Conservation (phyloP, 1,140 invertebrate species). For the Zophobas atratus region DNA sequence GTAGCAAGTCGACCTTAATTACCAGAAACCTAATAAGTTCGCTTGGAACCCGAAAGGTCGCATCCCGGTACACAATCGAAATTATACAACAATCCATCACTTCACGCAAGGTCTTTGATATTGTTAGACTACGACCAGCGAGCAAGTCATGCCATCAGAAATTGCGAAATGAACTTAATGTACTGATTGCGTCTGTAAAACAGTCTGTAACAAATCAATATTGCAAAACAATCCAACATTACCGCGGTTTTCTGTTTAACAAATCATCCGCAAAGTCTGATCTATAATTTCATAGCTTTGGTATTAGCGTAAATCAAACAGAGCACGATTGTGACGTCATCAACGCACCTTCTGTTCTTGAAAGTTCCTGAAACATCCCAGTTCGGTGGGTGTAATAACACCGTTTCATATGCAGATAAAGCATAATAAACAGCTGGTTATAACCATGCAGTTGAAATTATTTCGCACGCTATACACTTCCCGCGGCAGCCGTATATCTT, state of each 20-base stretch:
- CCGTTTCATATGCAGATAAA: constrained; percentile 31
- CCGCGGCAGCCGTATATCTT: constrained; percentile 32
- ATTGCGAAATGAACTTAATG: constrained; percentile 26
- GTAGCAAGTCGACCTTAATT: constrained; percentile 1
- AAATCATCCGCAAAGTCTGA: constrained; percentile 8
- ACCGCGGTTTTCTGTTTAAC: constrained; percentile 14
- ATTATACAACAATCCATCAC: constrained; percentile 25
- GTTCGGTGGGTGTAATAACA: constrained; percentile 19
- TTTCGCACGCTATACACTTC: constrained; percentile 37
- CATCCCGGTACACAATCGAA: constrained; percentile 4
- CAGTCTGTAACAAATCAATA: constrained; percentile 34
- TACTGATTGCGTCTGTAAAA: constrained; percentile 13
- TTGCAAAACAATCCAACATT: constrained; percentile 21
- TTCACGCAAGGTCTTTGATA: constrained; percentile 9
- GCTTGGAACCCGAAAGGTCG: constrained; percentile 7
- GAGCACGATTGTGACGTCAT: neutral
- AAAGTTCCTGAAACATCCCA: neutral
- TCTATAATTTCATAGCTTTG: constrained; percentile 22
- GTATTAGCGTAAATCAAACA: constrained; percentile 20
- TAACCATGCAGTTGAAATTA: constrained; percentile 31
- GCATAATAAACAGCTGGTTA: constrained; percentile 32
- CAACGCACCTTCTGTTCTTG: neutral
- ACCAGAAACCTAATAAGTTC: neutral
- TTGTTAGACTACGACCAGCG: constrained; percentile 9
- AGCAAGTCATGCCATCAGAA: constrained; percentile 20